Evolutionary conservation across 2,888 invertebrate species (phyloP).

Genomic region (Ischnus inquisitorius): DNA sequence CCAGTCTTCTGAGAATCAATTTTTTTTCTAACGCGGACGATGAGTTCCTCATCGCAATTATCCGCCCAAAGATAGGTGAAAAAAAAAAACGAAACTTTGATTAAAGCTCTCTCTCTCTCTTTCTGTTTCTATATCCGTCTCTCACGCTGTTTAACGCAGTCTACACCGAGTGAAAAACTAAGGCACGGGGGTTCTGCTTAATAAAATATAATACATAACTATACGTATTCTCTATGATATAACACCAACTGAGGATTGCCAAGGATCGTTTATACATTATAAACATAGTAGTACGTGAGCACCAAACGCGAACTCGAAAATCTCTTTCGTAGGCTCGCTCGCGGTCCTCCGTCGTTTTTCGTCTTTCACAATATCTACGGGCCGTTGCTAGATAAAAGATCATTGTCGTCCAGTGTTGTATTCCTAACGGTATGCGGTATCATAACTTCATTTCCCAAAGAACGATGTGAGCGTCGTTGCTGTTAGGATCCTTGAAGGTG

Average conservation of each 20-base stretch:
- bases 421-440: slow-evolving; percentile 77
- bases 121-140: slow-evolving; percentile 1
- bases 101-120: slow-evolving; percentile 57
- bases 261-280: slow-evolving; percentile 65
- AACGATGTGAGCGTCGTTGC: slow-evolving; percentile 95
- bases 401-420: neutral
- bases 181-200: slow-evolving; percentile 56
- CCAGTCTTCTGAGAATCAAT: slow-evolving; percentile 57
- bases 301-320: slow-evolving; percentile 49
- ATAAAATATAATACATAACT: slow-evolving; percentile 59
- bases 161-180: slow-evolving; percentile 50
- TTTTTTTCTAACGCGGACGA: slow-evolving; percentile 17
- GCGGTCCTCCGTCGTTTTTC: neutral
- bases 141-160: slow-evolving; percentile 34
- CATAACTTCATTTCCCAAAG: slow-evolving; percentile 96
- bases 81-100: slow-evolving; percentile 66
- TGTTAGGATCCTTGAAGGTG: slow-evolving; percentile 89
- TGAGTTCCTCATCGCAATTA: slow-evolving; percentile 31
- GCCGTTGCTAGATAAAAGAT: slow-evolving; percentile 8
- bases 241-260: slow-evolving; percentile 65
- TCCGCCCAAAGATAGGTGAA: slow-evolving; percentile 21
- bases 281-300: slow-evolving; percentile 65
- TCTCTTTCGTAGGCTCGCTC: neutral
- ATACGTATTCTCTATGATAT: slow-evolving; percentile 31
- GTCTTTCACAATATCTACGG: slow-evolving; percentile 6